These are phyloP conservation scores for Agriopis marginaria DNA, from an alignment of 2,888 invertebrate species.

Conservation along the genomic window DNA sequence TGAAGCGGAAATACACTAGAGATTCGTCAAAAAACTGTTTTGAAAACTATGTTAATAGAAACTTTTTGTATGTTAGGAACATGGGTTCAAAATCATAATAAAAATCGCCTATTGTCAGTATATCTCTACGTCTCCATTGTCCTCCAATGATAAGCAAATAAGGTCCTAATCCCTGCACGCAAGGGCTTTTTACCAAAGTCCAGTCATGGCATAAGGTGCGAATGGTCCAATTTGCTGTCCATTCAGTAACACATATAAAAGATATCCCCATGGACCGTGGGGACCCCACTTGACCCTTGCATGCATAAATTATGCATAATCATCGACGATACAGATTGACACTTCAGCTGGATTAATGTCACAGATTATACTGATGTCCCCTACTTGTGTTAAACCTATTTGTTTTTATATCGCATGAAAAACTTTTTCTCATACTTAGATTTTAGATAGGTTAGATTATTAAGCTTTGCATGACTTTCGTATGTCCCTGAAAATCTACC, in stretches of 20 bases:
- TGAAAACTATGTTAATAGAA: too few species aligned
- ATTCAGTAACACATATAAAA: slow-evolving; percentile 65
- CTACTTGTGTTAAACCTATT: too few species aligned
- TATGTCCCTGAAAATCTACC: too few species aligned
- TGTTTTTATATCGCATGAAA: too few species aligned
- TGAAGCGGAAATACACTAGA: too few species aligned
- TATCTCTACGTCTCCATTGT: slow-evolving; percentile 55
- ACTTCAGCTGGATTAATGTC: slow-evolving; percentile 18
- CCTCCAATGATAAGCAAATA: slow-evolving; percentile 61
- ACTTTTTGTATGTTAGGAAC: background rate
- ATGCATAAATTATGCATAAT: slow-evolving; percentile 84
- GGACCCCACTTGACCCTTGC: slow-evolving; percentile 79
- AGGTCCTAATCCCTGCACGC: slow-evolving; percentile 20
- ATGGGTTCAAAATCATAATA: slow-evolving; percentile 3
- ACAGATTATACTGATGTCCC: too few species aligned
- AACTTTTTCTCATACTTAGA: too few species aligned
- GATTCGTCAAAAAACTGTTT: too few species aligned
- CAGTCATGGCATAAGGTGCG: slow-evolving; percentile 78
- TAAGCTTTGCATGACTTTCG: too few species aligned
- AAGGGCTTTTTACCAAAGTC: slow-evolving; percentile 51
- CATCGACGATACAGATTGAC: slow-evolving; percentile 58
- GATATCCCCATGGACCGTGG: slow-evolving; percentile 55
- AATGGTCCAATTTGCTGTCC: slow-evolving; percentile 73
- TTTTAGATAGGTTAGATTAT: too few species aligned
- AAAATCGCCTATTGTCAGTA: background rate